Evolutionary conservation across 1,140 invertebrate genomes (phyloP).

Genomic region (Hylaeus volcanicus): DNA sequence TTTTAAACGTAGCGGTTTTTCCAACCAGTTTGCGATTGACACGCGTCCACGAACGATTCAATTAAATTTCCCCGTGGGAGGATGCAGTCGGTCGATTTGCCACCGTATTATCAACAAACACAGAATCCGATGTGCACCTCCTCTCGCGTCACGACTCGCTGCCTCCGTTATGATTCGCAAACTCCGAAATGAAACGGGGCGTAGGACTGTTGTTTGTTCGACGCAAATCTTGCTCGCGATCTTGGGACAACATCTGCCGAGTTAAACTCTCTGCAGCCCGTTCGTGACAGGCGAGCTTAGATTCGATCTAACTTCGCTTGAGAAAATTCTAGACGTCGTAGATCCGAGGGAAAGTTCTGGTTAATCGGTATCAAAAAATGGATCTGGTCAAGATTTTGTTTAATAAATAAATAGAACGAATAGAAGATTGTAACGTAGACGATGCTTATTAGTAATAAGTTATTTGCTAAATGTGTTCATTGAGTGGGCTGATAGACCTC

Average conservation of each 20-base stretch:
- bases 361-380: too few relatives aligned
- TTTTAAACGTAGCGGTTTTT: slow-evolving; percentile 44
- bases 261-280: not conserved
- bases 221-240: not conserved
- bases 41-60: slow-evolving; percentile 45
- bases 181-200: slow-evolving; percentile 6
- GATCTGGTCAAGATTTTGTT: too few relatives aligned
- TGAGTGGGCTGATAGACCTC: not conserved
- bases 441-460: too few relatives aligned
- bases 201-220: not conserved
- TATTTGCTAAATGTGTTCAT: not conserved
- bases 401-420: too few relatives aligned
- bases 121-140: not conserved
- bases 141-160: slow-evolving; percentile 40
- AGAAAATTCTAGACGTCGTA: too few relatives aligned
- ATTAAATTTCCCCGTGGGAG: slow-evolving; percentile 56
- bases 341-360: too few relatives aligned
- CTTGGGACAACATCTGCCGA: not conserved
- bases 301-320: not conserved
- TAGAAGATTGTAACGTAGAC: too few relatives aligned
- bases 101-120: slow-evolving; percentile 38
- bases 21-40: slow-evolving; percentile 42
- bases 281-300: not conserved
- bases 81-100: slow-evolving; percentile 36
- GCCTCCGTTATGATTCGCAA: slow-evolving; percentile 28